Evolutionary conservation across 2,888 invertebrate genomes (phyloP).

Genomic region (Lepidochrysops patricia): DNA sequence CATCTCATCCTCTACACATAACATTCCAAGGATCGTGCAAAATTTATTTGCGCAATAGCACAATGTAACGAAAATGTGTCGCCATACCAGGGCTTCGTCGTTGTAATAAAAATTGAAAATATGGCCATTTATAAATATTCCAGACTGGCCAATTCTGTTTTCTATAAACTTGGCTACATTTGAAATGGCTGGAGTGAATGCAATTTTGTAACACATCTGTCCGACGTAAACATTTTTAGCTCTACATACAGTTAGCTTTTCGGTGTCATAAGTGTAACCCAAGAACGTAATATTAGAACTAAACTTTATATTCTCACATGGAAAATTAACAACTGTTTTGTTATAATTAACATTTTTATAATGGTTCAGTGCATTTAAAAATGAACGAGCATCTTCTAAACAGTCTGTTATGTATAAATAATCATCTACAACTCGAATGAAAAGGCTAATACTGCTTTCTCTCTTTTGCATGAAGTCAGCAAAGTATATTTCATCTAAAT

Average conservation of each 20-base stretch:
- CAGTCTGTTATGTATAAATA: slow-evolving; percentile 62
- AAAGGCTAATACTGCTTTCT: slow-evolving; percentile 39
- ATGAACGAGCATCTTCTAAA: slow-evolving; percentile 45
- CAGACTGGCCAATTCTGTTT: slow-evolving; percentile 58
- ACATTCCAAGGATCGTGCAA: slow-evolving; percentile 55
- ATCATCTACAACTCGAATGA: slow-evolving; percentile 63
- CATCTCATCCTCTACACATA: slow-evolving; percentile 47
- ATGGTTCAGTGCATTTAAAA: slow-evolving; percentile 48
- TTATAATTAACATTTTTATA: slow-evolving; percentile 58
- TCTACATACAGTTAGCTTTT: slow-evolving; percentile 49
- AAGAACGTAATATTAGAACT: slow-evolving; percentile 51
- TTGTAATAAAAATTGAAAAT: slow-evolving; percentile 57
- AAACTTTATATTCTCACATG: slow-evolving; percentile 37
- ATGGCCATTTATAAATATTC: slow-evolving; percentile 56
- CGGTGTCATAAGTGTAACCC: slow-evolving; percentile 55
- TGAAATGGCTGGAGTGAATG: slow-evolving; percentile 44
- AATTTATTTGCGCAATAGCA: slow-evolving; percentile 67
- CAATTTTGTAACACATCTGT: slow-evolving; percentile 64
- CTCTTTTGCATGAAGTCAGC: slow-evolving; percentile 32
- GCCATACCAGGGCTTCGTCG: slow-evolving; percentile 51
- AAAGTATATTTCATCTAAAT: slow-evolving; percentile 53
- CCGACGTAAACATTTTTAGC: slow-evolving; percentile 53
- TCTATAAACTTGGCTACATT: slow-evolving; percentile 53
- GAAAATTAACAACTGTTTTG: slow-evolving; percentile 60
- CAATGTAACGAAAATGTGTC: slow-evolving; percentile 55